phyloP scores from a whole-genome alignment of 2,888 invertebrate species.

The Sarcophaga subvicina region DNA sequence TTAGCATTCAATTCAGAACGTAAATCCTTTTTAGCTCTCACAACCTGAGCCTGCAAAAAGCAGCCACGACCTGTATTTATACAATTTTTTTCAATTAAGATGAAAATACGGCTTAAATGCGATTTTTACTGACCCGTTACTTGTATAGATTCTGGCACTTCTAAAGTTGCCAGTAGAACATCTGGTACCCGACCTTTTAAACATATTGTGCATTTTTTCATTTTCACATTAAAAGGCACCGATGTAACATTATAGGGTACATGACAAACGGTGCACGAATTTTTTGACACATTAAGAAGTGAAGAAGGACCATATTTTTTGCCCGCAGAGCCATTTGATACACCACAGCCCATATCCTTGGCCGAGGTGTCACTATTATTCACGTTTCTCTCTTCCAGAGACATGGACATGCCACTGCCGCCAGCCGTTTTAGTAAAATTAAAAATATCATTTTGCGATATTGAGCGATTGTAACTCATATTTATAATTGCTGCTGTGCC shows the following conservation, averaged over 20 bases:
- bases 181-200: conserved; percentile 93
- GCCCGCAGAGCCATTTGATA: conserved; percentile 68
- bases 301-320: conserved; percentile 72
- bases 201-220: conserved; percentile 88
- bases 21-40: conserved; percentile 89
- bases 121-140: conserved; percentile 83
- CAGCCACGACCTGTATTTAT: conserved; percentile 83
- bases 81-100: background rate
- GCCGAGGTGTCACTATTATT: conserved; percentile 68
- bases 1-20: conserved; percentile 93
- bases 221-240: conserved; percentile 88
- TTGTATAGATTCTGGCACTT: conserved; percentile 89
- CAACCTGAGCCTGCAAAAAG: conserved; percentile 89
- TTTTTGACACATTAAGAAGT: conserved; percentile 71
- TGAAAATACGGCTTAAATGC: background rate
- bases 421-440: conserved; percentile 70
- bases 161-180: conserved; percentile 93
- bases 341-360: conserved; percentile 70
- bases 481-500: conserved; percentile 96
- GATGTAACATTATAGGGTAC: conserved; percentile 91
- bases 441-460: conserved; percentile 78
- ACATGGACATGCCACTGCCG: conserved; percentile 82
- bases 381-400: conserved; percentile 83
- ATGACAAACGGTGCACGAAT: conserved; percentile 85
- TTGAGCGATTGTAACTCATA: conserved; percentile 82